A percentile compares a stretch with the other conserved stretches of the same genome.
Conservation (phyloP, 2,797 vertebrate genomes). For the Bradypodion pumilum region DNA sequence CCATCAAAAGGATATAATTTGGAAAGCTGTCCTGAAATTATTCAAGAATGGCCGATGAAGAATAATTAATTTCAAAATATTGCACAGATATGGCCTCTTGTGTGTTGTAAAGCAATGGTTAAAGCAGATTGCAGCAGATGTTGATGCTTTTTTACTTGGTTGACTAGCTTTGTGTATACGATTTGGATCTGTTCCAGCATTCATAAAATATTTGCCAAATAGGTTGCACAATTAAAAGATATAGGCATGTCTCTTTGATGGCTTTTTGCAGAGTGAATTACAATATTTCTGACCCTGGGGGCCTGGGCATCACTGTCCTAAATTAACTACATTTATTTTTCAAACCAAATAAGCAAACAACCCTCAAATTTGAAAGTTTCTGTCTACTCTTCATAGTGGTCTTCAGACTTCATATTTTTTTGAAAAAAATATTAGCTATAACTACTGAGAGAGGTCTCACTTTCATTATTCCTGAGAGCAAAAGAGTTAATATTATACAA, state of each 20-base stretch:
- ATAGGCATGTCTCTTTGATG: constrained; percentile 25
- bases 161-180: constrained; percentile 34
- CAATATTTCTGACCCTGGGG: constrained; percentile 9
- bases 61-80: constrained; percentile 52
- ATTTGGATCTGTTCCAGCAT: constrained; percentile 26
- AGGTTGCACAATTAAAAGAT: constrained; percentile 39
- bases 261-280: constrained; percentile 2
- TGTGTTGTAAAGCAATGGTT: constrained; percentile 15
- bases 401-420: not conserved
- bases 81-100: constrained; percentile 13
- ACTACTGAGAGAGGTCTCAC: constrained; percentile 2
- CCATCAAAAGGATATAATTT: constrained; percentile 24
- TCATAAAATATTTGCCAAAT: constrained; percentile 20
- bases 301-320: constrained; percentile 12
- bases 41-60: constrained; percentile 29
- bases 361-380: not conserved
- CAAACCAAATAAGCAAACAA: constrained; percentile 9
- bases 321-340: constrained; percentile 7
- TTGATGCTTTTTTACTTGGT: constrained; percentile 32
- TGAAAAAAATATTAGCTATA: not conserved
- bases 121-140: constrained; percentile 40
- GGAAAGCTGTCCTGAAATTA: constrained; percentile 22
- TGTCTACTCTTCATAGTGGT: not conserved
- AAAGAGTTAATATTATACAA: not conserved
- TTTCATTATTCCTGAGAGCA: not conserved